Percentiles rank a stretch among this genome's conserved stretches.
These are phyloP conservation scores for Peromyscus polionotus DNA, from an alignment of 2,113 vertebrate species.

Conservation along the genomic window DNA sequence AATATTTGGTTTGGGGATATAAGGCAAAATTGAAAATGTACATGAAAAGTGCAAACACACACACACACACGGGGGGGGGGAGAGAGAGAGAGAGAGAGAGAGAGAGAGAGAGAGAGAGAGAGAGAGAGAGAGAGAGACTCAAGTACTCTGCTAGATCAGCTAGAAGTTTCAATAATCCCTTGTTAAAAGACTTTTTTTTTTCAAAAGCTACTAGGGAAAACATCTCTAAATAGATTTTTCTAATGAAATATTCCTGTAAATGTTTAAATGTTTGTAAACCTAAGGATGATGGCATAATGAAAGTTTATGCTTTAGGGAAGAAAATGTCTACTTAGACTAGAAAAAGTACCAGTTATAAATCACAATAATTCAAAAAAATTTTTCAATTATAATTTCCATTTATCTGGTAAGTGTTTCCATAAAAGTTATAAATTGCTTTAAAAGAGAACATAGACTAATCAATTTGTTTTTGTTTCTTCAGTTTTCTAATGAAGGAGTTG, in stretches of 20 bases:
- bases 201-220: slow-evolving; percentile 46
- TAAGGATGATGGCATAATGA: neutral
- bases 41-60: neutral
- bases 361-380: slow-evolving; percentile 60
- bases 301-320: neutral
- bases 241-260: slow-evolving; percentile 52
- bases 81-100: neutral
- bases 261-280: slow-evolving; percentile 33
- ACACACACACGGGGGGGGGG: neutral
- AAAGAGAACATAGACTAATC: slow-evolving; percentile 48
- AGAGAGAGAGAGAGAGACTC: neutral
- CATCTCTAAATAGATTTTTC: neutral
- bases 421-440: slow-evolving; percentile 69
- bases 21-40: slow-evolving; percentile 39
- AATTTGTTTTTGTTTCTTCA: slow-evolving; percentile 47
- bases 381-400: slow-evolving; percentile 64
- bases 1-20: slow-evolving; percentile 39
- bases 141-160: neutral
- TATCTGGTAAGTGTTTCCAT: slow-evolving; percentile 46
- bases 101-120: neutral
- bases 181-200: neutral
- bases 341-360: slow-evolving; percentile 69
- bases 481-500: slow-evolving; percentile 37
- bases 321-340: slow-evolving; percentile 51
- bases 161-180: neutral